Evolutionary conservation across 2,113 vertebrate species (phyloP).

Genomic region (Heterocephalus glaber): DNA sequence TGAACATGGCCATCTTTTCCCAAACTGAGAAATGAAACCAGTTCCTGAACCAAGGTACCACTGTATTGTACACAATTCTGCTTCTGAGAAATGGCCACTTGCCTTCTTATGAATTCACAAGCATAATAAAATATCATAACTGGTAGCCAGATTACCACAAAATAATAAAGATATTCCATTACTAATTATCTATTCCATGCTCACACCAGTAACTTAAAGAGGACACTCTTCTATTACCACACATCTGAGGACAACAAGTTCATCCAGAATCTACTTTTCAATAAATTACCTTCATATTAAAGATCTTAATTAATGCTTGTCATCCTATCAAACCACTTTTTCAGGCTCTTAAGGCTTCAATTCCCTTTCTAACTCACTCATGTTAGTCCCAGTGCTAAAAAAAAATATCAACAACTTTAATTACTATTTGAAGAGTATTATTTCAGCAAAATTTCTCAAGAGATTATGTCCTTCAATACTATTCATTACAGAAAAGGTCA

Average conservation of each 20-base stretch:
- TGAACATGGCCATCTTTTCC: not conserved
- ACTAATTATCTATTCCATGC: conserved; percentile 39
- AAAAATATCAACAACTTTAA: conserved; percentile 61
- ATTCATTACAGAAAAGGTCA: conserved; percentile 28
- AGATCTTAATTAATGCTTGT: conserved; percentile 66
- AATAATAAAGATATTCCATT: conserved; percentile 43
- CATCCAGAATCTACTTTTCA: conserved; percentile 70
- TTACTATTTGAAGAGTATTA: conserved; percentile 38
- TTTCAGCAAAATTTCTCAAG: conserved; percentile 57
- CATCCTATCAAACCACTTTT: conserved; percentile 59
- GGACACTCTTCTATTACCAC: conserved; percentile 56
- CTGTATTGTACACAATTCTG: conserved; percentile 43
- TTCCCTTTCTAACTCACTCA: conserved; percentile 24
- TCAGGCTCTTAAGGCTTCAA: conserved; percentile 25
- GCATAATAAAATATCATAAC: conserved; percentile 43
- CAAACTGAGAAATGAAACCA: not conserved
- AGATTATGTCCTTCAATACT: conserved; percentile 46
- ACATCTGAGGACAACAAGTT: conserved; percentile 46
- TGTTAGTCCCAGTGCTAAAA: conserved; percentile 49
- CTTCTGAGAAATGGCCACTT: conserved; percentile 55
- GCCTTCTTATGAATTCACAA: conserved; percentile 43
- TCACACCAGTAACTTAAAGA: conserved; percentile 41
- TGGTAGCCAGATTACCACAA: conserved; percentile 27
- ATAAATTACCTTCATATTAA: conserved; percentile 62
- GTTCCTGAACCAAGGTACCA: not conserved